These are phyloP conservation scores for Falcunculus frontatus DNA, from an alignment of 2,113 vertebrate species.

Conservation along the genomic window DNA sequence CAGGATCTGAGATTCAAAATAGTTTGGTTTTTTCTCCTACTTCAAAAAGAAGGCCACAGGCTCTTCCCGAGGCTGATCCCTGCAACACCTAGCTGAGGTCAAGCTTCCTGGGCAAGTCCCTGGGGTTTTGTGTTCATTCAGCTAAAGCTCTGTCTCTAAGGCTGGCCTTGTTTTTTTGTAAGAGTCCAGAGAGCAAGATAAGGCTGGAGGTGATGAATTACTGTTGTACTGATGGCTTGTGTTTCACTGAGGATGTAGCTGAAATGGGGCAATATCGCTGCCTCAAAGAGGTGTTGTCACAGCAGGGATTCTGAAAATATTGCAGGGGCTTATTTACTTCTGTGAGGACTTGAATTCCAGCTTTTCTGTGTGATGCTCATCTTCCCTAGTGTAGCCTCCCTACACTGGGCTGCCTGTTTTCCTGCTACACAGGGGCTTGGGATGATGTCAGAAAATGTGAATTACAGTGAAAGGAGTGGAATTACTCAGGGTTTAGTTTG, in stretches of 20 bases:
- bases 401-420: neutral
- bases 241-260: neutral
- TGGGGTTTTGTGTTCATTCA: neutral
- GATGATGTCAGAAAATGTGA: neutral
- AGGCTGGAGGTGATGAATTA: neutral
- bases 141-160: neutral
- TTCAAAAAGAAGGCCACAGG: neutral
- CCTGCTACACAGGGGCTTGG: neutral
- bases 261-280: neutral
- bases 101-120: neutral
- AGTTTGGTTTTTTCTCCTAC: neutral
- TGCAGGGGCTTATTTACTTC: neutral
- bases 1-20: neutral
- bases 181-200: neutral
- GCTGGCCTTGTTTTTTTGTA: neutral
- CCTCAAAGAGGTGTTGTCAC: neutral
- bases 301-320: neutral
- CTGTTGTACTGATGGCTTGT: neutral
- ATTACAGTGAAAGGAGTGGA: neutral
- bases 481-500: neutral
- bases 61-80: neutral
- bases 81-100: neutral
- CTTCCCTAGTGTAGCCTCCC: neutral
- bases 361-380: neutral
- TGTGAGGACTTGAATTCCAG: neutral